Evolutionary conservation across 1,140 invertebrate genomes (phyloP).

Genomic region (Scaptomyza hsui): DNA sequence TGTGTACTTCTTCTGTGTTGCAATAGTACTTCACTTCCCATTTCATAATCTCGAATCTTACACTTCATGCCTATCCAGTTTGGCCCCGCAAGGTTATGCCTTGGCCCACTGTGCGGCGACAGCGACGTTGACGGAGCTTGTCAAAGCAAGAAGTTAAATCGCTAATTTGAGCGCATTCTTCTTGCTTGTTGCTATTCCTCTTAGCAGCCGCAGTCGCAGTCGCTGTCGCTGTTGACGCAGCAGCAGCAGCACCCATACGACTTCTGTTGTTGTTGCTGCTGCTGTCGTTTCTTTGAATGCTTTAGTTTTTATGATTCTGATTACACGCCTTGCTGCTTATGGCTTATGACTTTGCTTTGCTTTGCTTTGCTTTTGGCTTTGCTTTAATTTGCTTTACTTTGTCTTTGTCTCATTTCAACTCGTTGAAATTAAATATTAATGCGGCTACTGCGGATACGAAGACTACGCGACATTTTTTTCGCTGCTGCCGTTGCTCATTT

Average conservation of each 20-base stretch:
- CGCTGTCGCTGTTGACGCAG: conserved; percentile 12
- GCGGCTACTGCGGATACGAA: conserved; percentile 39
- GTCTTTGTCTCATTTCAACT: not conserved
- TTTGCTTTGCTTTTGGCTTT: conserved; percentile 6
- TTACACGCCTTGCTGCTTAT: conserved; percentile 73
- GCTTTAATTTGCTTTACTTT: conserved; percentile 20
- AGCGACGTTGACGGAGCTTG: conserved; percentile 5
- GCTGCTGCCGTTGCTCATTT: conserved; percentile 45
- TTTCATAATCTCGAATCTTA: conserved; percentile 18
- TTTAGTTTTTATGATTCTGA: conserved; percentile 69
- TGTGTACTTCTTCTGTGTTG: conserved; percentile 2
- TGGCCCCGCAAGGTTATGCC: conserved; percentile 33
- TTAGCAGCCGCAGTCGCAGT: too few relatives aligned
- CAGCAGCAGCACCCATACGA: conserved; percentile 37
- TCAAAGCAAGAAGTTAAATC: conserved; percentile 39
- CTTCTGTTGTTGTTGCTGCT: conserved; percentile 37
- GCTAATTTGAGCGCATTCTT: conserved; percentile 31
- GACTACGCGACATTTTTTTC: conserved; percentile 31
- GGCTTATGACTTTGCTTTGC: conserved; percentile 10
- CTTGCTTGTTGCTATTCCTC: not conserved
- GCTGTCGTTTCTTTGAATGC: conserved; percentile 45
- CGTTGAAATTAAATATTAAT: conserved; percentile 42
- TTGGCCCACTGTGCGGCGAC: conserved; percentile 43
- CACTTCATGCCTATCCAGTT: conserved; percentile 14
- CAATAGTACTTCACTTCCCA: conserved; percentile 21